Base-by-base conservation (phyloP, 2,113 vertebrate species). In the Calypte anna region DNA sequence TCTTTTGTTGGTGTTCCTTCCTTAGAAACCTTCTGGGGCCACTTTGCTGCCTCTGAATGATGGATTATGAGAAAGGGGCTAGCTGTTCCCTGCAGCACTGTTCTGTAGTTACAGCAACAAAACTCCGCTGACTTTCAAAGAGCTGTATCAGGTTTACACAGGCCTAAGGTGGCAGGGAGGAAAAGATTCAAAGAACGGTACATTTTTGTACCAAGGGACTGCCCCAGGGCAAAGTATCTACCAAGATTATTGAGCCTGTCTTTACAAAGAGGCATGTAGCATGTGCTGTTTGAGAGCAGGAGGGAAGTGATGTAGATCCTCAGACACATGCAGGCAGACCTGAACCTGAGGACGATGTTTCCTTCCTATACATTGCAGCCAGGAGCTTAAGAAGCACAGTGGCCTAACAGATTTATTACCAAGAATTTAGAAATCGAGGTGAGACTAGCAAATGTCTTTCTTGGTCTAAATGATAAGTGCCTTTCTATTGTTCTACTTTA, bases 231-330 rank as follows among this genome's bases (percentile, higher is more conserved):
- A 44, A 82, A 88, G 33, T 38, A 21, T 44, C 53, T 46, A 67
- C 20, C 77, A 43, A 74, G 0, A 1, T 36, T 23, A 31, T 18
- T 19, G 43, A 79, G 46, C 24, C 8, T 62, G 1, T 38, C 27
- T 38, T 72, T 50, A 48, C 5, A 3, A 91, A 55, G n/a, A 70
- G 23, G 33, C 0, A 4, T 7, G 57, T 4, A 61, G 30, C 1
- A 3, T 0, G 0, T 43, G 38, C 24, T 30, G 12, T 12, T 8
- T 75, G 36, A 31, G 28, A 92, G 33, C 1, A 1, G 31, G 20
- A 57, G 15, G 13, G 5, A 50, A 61, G 44, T 0, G 0, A 76
- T 74, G 55, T 19, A 86, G 18, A 48, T 40, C 33, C 12, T 46
- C 10, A 2, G 44, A 61, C 1, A 1, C 2, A 0, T 14, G 15